phyloP scores from a whole-genome alignment of 1,140 invertebrate genomes.

The Portunus trituberculatus region DNA sequence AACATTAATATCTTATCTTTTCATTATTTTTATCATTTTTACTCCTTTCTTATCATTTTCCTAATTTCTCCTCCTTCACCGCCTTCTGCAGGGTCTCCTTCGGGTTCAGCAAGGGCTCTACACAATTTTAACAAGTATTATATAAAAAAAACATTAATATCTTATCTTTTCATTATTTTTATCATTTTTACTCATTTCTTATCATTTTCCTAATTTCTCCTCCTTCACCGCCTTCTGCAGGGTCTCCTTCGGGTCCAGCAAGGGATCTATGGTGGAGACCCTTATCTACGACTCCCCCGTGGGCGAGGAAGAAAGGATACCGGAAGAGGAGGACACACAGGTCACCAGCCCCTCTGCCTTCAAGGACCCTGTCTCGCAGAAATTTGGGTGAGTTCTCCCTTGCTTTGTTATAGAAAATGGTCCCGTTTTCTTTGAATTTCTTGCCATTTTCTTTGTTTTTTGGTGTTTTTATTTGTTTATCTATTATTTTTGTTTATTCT shows the following conservation, averaged over 20 bases:
- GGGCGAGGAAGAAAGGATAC: slow-evolving; percentile 83
- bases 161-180: not conserved
- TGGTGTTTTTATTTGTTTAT: too few relatives aligned
- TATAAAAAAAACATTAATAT: not conserved
- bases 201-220: not conserved
- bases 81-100: too few relatives aligned
- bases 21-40: too few relatives aligned
- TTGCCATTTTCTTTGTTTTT: not conserved
- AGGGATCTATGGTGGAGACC: slow-evolving; percentile 97
- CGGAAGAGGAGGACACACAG: slow-evolving; percentile 67
- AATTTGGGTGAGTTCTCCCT: slow-evolving; percentile 69
- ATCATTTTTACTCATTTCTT: not conserved
- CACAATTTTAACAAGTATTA: too few relatives aligned
- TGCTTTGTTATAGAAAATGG: too few relatives aligned
- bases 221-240: slow-evolving; percentile 81
- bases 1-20: not conserved
- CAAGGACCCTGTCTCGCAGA: slow-evolving; percentile 72
- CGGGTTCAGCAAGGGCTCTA: too few relatives aligned
- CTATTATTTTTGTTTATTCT: too few relatives aligned
- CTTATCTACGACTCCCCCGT: slow-evolving; percentile 92
- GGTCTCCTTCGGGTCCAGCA: slow-evolving; percentile 95
- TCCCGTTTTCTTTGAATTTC: not conserved
- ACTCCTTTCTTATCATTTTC: not conserved
- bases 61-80: too few relatives aligned
- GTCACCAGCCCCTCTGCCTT: slow-evolving; percentile 62